Percentiles rank a stretch among this genome's conserved stretches.
Conservation (phyloP, 2,113 vertebrate species). For the Poecile atricapillus region DNA sequence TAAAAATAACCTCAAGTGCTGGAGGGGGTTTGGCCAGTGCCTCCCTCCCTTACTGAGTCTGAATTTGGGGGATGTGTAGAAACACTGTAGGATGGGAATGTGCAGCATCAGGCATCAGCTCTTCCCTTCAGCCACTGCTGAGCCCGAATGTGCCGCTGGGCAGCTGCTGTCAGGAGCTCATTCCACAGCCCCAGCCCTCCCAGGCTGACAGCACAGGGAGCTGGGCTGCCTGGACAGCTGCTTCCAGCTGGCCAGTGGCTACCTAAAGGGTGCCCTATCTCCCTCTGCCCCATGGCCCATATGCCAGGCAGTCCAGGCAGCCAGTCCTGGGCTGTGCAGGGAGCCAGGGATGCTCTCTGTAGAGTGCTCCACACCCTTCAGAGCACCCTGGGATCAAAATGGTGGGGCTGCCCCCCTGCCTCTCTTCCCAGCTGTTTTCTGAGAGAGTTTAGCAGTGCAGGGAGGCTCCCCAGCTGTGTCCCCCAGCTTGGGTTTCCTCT, state of each 20-base stretch:
- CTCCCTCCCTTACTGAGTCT: not conserved
- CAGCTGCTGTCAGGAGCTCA: not conserved
- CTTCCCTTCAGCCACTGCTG: not conserved
- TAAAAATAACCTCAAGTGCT: not conserved
- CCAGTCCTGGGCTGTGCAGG: not conserved
- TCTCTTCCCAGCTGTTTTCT: not conserved
- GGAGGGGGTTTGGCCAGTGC: not conserved
- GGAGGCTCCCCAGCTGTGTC: not conserved
- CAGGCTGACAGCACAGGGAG: not conserved
- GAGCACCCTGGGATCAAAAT: not conserved
- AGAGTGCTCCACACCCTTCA: too few species aligned
- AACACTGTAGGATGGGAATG: not conserved
- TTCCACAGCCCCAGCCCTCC: not conserved
- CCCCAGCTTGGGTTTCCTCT: not conserved
- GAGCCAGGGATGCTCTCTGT: not conserved
- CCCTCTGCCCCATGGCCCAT: rapidly evolving
- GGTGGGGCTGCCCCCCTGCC: not conserved
- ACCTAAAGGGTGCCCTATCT: not conserved
- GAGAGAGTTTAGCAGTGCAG: not conserved
- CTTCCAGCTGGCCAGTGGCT: not conserved
- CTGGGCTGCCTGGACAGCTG: not conserved
- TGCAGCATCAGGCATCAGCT: not conserved
- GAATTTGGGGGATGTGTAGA: not conserved
- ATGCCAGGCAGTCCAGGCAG: rapidly evolving
- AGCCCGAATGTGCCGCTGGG: not conserved